phyloP scores from a whole-genome alignment of 2,797 vertebrate species.

The Podarcis lilfordi region DNA sequence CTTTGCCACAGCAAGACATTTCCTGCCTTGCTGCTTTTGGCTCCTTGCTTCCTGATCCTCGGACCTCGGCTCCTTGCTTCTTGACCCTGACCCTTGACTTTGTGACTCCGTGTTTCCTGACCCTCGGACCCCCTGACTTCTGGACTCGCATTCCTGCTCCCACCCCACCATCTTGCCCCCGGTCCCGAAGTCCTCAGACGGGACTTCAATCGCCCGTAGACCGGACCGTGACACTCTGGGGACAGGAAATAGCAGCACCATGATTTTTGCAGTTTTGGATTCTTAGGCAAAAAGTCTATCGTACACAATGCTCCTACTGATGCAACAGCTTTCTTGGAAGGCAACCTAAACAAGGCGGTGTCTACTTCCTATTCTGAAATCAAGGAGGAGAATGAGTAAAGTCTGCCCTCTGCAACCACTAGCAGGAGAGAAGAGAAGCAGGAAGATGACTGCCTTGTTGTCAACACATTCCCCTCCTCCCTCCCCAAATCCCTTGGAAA shows the following conservation, averaged over 20 bases:
- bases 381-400: background rate
- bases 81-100: too few species aligned
- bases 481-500: conserved; percentile 47
- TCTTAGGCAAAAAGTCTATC: background rate
- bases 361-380: background rate
- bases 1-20: too few species aligned
- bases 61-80: too few species aligned
- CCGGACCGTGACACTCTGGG: background rate
- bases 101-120: too few species aligned
- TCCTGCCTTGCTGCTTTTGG: too few species aligned
- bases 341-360: conserved; percentile 3
- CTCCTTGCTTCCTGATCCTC: too few species aligned
- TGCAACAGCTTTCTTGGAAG: background rate
- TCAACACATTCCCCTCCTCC: conserved; percentile 41
- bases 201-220: too few species aligned
- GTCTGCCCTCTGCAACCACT: background rate
- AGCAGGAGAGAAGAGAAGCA: background rate
- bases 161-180: too few species aligned
- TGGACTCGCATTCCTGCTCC: too few species aligned
- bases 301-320: background rate
- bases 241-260: background rate
- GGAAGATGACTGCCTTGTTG: conserved; percentile 16
- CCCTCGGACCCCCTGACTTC: too few species aligned
- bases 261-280: background rate
- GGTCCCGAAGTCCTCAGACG: too few species aligned